Evolutionary conservation across 2,888 invertebrate species (phyloP).

Genomic region (Amphipoea lucens): DNA sequence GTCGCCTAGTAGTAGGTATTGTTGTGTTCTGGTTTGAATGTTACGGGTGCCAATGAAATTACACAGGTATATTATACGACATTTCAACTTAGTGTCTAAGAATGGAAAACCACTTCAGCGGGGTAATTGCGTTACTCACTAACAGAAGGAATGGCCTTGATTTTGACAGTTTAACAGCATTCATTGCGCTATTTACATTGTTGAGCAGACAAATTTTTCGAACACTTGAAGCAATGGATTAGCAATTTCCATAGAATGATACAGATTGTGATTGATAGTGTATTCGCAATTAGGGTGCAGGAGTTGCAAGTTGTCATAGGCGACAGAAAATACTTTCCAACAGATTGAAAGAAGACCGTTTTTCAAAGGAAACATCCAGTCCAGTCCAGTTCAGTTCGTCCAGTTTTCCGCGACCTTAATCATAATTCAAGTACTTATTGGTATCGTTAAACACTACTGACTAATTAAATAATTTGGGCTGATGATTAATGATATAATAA

Average conservation of each 20-base stretch:
- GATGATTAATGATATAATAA: conserved; percentile 69
- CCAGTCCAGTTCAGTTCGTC: neutral
- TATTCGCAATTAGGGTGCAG: no score
- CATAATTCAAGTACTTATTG: neutral
- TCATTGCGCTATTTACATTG: no score
- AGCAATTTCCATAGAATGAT: no score
- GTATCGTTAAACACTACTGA: conserved; percentile 13
- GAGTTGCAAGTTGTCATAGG: neutral
- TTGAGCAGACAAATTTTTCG: no score
- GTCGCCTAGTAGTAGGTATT: neutral
- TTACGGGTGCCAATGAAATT: neutral
- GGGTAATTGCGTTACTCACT: no score
- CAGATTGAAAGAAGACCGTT: neutral
- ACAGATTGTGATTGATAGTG: no score
- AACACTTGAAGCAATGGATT: no score
- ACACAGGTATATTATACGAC: neutral
- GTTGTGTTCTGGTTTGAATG: conserved; percentile 7
- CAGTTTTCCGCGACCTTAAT: neutral
- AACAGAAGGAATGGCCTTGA: no score
- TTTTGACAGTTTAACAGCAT: no score
- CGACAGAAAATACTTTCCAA: neutral
- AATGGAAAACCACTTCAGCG: neutral
- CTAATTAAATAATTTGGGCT: conserved; percentile 63
- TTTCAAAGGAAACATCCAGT: neutral
- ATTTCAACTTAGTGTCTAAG: neutral